Evolutionary conservation across 2,888 invertebrate species (phyloP).

Genomic region (Pecten maximus): DNA sequence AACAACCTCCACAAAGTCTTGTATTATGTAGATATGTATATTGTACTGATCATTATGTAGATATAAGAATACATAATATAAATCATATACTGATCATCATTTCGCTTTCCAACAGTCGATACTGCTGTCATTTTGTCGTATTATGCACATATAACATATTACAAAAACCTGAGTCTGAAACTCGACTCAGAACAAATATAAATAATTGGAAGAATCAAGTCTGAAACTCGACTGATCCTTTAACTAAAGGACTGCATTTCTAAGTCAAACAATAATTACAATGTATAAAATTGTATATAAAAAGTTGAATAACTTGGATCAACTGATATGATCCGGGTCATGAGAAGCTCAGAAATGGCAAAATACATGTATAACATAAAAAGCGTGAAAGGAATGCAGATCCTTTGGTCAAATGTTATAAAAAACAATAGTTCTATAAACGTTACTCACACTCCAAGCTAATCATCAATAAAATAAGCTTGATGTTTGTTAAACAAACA

Average conservation of each 20-base stretch:
- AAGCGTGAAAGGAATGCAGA: conserved; percentile 10
- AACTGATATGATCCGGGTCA: conserved; percentile 28
- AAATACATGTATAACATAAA: conserved; percentile 33
- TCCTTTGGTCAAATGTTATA: background rate
- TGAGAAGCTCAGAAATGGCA: conserved; percentile 31
- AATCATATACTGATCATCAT: background rate
- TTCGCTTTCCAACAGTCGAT: background rate
- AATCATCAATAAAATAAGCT: background rate
- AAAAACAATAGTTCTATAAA: background rate
- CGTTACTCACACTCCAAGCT: background rate
- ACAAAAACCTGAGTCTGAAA: background rate
- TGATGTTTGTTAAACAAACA: background rate
- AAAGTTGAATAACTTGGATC: conserved; percentile 31
- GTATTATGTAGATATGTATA: background rate
- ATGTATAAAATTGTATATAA: conserved; percentile 27
- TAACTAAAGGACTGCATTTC: background rate
- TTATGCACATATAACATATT: conserved; percentile 3
- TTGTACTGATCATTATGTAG: background rate
- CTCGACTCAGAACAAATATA: conserved; percentile 11
- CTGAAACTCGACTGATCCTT: background rate
- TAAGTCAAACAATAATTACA: background rate
- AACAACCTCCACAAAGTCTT: background rate
- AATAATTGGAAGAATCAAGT: background rate
- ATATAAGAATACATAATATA: background rate
- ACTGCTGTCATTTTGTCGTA: background rate